These are phyloP conservation scores for Hirtodrosophila duncani DNA, from an alignment of 2,888 invertebrate genomes.

Conservation along the genomic window DNA sequence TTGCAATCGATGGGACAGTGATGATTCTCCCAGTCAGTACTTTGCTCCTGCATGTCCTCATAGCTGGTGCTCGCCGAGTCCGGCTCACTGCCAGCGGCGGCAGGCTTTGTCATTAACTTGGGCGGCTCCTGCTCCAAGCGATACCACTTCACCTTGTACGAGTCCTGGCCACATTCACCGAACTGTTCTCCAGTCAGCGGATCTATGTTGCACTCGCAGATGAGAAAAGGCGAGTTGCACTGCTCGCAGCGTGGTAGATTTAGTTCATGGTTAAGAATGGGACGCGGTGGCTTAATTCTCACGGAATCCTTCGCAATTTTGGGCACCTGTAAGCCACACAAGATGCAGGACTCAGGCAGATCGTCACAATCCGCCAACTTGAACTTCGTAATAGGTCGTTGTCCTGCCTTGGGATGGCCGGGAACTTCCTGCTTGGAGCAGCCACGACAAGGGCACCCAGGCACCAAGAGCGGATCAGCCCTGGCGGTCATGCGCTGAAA, in stretches of 20 bases:
- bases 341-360: constrained; percentile 42
- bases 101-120: background rate
- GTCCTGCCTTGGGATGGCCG: constrained; percentile 27
- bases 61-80: constrained; percentile 7
- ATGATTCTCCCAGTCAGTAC: constrained; percentile 52
- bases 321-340: constrained; percentile 59
- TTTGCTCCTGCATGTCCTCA: constrained; percentile 40
- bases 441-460: constrained; percentile 41
- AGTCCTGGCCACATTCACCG: constrained; percentile 72
- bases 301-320: constrained; percentile 5
- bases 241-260: constrained; percentile 46
- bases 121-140: constrained; percentile 46
- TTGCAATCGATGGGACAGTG: constrained; percentile 72
- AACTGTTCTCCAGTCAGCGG: constrained; percentile 52
- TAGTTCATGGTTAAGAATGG: constrained; percentile 50
- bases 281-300: constrained; percentile 23
- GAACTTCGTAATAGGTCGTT: constrained; percentile 21
- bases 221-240: constrained; percentile 60
- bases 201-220: constrained; percentile 72
- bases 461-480: constrained; percentile 42
- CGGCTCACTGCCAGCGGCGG: background rate
- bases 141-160: constrained; percentile 70
- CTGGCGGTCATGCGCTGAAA: constrained; percentile 56
- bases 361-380: constrained; percentile 35
- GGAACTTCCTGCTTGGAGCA: constrained; percentile 46